Conservation (phyloP, 1,140 invertebrate species). For the Plectrocnemia conspersa region DNA sequence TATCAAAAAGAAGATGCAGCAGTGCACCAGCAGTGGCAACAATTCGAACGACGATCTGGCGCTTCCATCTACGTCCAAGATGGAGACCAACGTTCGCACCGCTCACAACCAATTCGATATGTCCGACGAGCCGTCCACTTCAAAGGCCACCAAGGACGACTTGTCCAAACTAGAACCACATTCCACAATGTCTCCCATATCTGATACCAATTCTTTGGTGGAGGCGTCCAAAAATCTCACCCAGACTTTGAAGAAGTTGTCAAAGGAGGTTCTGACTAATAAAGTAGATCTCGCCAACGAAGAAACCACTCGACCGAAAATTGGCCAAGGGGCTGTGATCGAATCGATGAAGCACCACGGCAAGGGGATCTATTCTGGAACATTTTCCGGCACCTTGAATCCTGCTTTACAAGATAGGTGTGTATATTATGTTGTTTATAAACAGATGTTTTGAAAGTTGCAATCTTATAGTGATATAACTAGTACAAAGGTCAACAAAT, state of each 20-base stretch:
- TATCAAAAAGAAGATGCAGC: constrained; percentile 45
- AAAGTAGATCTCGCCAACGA: constrained; percentile 54
- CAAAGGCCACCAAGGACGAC: constrained; percentile 43
- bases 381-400: constrained; percentile 83
- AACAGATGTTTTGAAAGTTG: not conserved
- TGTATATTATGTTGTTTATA: constrained; percentile 17
- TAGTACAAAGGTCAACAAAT: not conserved
- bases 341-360: constrained; percentile 91
- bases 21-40: constrained; percentile 6
- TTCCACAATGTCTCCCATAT: constrained; percentile 35
- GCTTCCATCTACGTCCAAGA: constrained; percentile 47
- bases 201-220: constrained; percentile 71
- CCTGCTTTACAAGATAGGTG: constrained; percentile 85
- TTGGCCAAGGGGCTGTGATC: constrained; percentile 78
- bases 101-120: constrained; percentile 38
- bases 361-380: constrained; percentile 82
- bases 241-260: constrained; percentile 84
- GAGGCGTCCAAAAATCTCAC: constrained; percentile 88
- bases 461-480: not conserved
- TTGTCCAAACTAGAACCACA: constrained; percentile 22
- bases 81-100: constrained; percentile 40
- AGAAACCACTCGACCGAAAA: constrained; percentile 47
- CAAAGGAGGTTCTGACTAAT: constrained; percentile 77
- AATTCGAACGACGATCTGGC: constrained; percentile 38
- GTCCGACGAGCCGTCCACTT: constrained; percentile 40